A percentile compares a stretch with the other conserved stretches of the same genome.
These are phyloP conservation scores for Marisa cornuarietis DNA, from an alignment of 1,140 invertebrate species.

Conservation along the genomic window DNA sequence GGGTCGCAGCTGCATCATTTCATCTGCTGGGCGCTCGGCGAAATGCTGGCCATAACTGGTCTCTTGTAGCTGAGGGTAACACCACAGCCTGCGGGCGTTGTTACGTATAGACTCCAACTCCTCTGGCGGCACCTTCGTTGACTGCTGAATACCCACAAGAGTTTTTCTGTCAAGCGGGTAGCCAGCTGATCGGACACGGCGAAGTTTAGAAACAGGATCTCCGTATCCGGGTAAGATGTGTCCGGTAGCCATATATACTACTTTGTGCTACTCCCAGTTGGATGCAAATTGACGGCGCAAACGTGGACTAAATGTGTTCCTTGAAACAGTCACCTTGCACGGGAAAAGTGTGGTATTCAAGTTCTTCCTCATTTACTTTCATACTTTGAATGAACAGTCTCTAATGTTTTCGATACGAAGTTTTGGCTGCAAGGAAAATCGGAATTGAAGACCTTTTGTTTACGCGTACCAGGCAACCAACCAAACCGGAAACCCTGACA, in stretches of 20 bases:
- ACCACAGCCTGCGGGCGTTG: conserved; percentile 50
- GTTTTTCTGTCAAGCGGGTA: conserved; percentile 48
- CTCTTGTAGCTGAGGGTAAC: conserved; percentile 24
- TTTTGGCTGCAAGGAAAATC: no score
- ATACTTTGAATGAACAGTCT: no score
- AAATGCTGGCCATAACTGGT: conserved; percentile 52
- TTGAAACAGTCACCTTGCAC: no score
- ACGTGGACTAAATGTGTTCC: no score
- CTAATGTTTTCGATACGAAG: no score
- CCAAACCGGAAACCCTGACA: not conserved
- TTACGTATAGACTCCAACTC: conserved; percentile 46
- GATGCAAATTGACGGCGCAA: no score
- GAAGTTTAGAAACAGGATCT: conserved; percentile 50
- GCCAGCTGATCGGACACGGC: conserved; percentile 44
- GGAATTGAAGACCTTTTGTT: not conserved
- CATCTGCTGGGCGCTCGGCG: conserved; percentile 33
- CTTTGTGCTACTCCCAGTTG: not conserved
- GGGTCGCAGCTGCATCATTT: conserved; percentile 41
- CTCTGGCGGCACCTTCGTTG: conserved; percentile 17
- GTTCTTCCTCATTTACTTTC: no score
- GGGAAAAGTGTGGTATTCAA: no score
- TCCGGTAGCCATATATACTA: conserved; percentile 49
- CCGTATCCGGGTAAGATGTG: conserved; percentile 59
- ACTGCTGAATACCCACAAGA: conserved; percentile 39
- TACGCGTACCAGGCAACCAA: not conserved